These are phyloP conservation scores for Tinamus guttatus DNA, from an alignment of 2,113 vertebrate species.

Conservation along the genomic window DNA sequence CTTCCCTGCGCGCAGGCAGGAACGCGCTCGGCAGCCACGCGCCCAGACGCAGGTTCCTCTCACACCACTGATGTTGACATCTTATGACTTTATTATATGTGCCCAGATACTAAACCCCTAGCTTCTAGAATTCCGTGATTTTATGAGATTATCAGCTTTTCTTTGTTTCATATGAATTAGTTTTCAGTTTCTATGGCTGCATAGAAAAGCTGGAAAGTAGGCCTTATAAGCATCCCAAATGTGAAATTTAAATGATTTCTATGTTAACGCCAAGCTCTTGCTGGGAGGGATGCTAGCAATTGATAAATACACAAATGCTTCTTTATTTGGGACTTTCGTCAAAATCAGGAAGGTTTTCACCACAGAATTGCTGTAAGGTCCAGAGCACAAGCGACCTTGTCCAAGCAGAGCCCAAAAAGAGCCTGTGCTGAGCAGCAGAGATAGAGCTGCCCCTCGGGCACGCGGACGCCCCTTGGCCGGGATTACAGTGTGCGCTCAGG, in stretches of 20 bases:
- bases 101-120: not conserved
- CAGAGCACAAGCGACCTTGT: not conserved
- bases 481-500: not conserved
- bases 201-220: not conserved
- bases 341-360: not conserved
- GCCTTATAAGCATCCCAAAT: not conserved
- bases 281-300: not conserved
- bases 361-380: not conserved
- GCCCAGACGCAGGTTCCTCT: constrained; percentile 21
- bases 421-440: not conserved
- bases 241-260: not conserved
- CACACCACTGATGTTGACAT: not conserved
- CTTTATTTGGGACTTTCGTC: not conserved
- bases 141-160: not conserved
- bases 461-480: not conserved
- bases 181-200: not conserved
- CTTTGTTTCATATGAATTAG: not conserved
- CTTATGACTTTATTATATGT: not conserved
- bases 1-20: not conserved
- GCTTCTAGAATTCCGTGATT: not conserved
- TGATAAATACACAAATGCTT: not conserved
- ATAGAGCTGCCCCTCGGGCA: not conserved
- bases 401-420: not conserved
- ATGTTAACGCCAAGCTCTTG: not conserved
- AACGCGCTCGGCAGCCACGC: not conserved